Conservation (phyloP, 2,797 vertebrate species). For the Sternarchorhynchus goeldii region DNA sequence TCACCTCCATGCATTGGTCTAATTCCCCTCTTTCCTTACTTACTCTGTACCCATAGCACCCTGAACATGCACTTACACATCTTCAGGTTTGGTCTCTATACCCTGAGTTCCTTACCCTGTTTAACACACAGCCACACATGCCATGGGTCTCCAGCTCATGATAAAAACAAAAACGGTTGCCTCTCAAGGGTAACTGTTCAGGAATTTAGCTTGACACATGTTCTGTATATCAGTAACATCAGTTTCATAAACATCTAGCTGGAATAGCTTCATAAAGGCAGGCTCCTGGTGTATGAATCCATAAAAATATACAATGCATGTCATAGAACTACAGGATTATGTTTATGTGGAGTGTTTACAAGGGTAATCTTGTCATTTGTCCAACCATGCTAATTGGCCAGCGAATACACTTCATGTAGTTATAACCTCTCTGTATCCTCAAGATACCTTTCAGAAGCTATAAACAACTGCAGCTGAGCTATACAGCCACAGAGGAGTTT, state of each 20-base stretch:
- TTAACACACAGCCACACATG: too few species aligned
- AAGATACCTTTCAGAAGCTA: slow-evolving; percentile 16
- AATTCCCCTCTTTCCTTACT: too few species aligned
- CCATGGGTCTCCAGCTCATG: too few species aligned
- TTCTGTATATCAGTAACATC: not conserved
- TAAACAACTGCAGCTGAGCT: not conserved
- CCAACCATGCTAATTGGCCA: slow-evolving; percentile 15
- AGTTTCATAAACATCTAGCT: not conserved
- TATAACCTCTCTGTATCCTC: slow-evolving; percentile 9
- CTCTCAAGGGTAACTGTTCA: not conserved
- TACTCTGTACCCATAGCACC: too few species aligned
- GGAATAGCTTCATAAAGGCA: slow-evolving; percentile 24
- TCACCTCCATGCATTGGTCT: not conserved
- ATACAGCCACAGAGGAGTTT: slow-evolving; percentile 11
- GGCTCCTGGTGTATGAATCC: slow-evolving; percentile 6
- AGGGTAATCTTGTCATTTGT: slow-evolving; percentile 6
- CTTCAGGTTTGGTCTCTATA: too few species aligned
- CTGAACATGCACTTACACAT: too few species aligned
- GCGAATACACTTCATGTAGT: slow-evolving; percentile 12
- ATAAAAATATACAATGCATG: not conserved
- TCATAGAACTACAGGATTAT: slow-evolving; percentile 11
- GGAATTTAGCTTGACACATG: not conserved
- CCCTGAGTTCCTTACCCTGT: too few species aligned
- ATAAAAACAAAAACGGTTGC: too few species aligned
- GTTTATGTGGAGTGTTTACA: slow-evolving; percentile 26